phyloP scores from a whole-genome alignment of 2,113 vertebrate species.

The Pogonocichla stellata region DNA sequence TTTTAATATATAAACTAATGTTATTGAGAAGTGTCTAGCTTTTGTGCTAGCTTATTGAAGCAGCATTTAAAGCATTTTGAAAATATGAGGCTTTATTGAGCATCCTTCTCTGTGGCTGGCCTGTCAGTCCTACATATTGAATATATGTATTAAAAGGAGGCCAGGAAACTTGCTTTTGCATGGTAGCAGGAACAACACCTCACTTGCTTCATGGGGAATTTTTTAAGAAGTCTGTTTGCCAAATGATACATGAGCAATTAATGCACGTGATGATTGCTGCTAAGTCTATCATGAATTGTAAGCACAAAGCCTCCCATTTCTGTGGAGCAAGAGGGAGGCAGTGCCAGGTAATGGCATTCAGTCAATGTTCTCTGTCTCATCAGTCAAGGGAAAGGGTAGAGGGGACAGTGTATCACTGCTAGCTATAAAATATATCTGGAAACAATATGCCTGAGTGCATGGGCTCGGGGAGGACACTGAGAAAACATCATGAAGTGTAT shows the following conservation, averaged over 20 bases:
- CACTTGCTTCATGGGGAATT: background rate
- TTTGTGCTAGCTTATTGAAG: background rate
- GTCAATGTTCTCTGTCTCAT: background rate
- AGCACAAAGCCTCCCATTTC: background rate
- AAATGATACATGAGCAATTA: background rate
- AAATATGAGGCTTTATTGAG: background rate
- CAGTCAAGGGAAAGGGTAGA: background rate
- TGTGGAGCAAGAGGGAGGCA: background rate
- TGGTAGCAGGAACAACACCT: background rate
- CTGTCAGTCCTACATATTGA: background rate
- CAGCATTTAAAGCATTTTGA: background rate
- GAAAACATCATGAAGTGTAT: constrained; percentile 26
- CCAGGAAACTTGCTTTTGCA: background rate
- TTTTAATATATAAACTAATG: rapidly evolving
- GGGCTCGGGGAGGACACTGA: constrained; percentile 1
- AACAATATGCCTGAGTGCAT: constrained; percentile 11
- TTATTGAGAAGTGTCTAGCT: background rate
- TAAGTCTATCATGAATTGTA: background rate
- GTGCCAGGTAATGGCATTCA: background rate
- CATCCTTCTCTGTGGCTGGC: background rate
- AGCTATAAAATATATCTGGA: constrained; percentile 29
- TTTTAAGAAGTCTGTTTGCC: background rate
- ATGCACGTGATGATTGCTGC: background rate
- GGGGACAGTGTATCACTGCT: background rate
- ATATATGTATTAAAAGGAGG: background rate